Percentiles rank a stretch among this genome's conserved stretches.
Evolutionary conservation across 2,797 vertebrate genomes (phyloP).

Genomic region (Florisuga fusca): DNA sequence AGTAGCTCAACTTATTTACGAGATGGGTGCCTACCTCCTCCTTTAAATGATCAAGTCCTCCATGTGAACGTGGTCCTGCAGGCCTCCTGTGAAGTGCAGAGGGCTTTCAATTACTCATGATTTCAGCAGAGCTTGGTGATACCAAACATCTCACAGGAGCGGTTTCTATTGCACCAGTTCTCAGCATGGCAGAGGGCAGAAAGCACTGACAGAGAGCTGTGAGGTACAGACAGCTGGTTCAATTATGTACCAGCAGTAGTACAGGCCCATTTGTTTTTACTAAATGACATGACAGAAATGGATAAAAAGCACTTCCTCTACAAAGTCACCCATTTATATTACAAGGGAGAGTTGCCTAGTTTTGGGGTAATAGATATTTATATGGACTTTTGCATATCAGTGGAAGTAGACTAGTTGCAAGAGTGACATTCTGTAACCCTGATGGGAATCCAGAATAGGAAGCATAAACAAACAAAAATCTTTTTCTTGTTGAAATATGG

Average conservation of each 20-base stretch:
- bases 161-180: neutral
- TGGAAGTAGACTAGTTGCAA: neutral
- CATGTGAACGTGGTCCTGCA: neutral
- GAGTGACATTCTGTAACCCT: neutral
- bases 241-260: neutral
- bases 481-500: neutral
- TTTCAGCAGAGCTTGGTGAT: neutral
- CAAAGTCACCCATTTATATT: neutral
- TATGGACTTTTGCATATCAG: neutral
- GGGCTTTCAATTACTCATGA: neutral
- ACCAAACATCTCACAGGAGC: neutral
- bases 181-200: neutral
- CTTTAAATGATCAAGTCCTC: neutral
- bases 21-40: neutral
- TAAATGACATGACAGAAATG: neutral
- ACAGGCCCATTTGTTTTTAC: neutral
- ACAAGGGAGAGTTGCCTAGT: neutral
- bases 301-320: neutral
- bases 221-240: neutral
- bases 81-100: neutral
- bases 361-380: neutral
- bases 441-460: neutral
- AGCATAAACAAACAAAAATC: neutral
- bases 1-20: neutral
- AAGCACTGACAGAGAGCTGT: rapidly evolving